These are phyloP conservation scores for Porites rus DNA, from an alignment of 92 coral and sea anemone species.

Conservation along the genomic window DNA sequence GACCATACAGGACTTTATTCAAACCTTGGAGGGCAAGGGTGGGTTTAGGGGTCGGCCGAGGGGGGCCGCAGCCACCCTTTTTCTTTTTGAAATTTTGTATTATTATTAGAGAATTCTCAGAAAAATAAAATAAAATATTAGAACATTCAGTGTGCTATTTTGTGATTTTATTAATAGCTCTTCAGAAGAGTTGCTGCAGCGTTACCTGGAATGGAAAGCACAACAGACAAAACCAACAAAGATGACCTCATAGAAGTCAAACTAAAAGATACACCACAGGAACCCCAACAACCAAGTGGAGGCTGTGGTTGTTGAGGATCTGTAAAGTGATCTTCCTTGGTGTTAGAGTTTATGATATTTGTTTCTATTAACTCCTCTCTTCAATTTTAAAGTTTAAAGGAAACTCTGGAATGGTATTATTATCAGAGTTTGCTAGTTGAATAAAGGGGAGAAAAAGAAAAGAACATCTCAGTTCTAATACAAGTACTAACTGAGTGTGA, in stretches of 20 bases:
- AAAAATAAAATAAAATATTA: neutral
- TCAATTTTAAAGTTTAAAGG: no score
- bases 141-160: neutral
- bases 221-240: conserved; percentile 95
- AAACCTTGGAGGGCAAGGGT: no score
- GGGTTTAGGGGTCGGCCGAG: no score
- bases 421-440: no score
- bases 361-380: neutral
- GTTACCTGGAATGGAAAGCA: conserved; percentile 98
- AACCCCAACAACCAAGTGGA: conserved; percentile 91
- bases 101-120: no score
- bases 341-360: neutral
- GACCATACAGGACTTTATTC: no score
- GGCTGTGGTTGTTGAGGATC: conserved; percentile 79
- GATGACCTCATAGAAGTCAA: conserved; percentile 97
- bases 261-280: conserved; percentile 95
- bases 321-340: neutral
- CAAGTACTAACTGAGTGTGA: neutral
- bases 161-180: conserved; percentile 62
- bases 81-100: no score
- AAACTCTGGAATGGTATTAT: no score
- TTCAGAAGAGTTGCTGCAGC: conserved; percentile 99
- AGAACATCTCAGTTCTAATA: no score
- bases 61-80: no score
- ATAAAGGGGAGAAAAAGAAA: neutral